Conservation (phyloP, 2,888 invertebrate genomes). For the Euzophera pinguis region DNA sequence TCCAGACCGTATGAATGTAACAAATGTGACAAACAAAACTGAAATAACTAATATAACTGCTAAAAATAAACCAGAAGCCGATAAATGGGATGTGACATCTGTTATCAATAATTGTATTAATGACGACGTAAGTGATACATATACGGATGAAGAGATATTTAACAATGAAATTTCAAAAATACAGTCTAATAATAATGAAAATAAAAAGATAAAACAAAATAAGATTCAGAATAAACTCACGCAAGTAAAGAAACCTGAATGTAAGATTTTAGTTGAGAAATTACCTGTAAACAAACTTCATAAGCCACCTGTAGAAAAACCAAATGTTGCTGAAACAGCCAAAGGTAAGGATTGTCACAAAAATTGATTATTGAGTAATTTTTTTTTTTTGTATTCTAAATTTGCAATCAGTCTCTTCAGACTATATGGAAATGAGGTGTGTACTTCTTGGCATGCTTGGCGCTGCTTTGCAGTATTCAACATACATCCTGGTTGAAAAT, state of each 20-base stretch:
- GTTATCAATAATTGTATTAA: slow-evolving; percentile 47
- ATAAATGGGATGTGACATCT: slow-evolving; percentile 56
- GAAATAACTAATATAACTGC: slow-evolving; percentile 25
- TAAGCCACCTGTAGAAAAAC: not conserved
- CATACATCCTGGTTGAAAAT: no score
- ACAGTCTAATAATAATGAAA: slow-evolving; percentile 9
- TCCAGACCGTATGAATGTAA: slow-evolving; percentile 51
- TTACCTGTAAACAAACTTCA: slow-evolving; percentile 6
- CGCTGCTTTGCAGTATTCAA: no score
- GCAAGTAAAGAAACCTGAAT: slow-evolving; percentile 12
- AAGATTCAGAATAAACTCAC: slow-evolving; percentile 14
- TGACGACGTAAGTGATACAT: slow-evolving; percentile 57
- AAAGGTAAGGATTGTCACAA: not conserved
- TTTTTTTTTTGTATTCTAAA: no score
- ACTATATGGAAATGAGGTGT: no score
- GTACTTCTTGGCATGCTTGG: no score
- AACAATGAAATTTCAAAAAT: slow-evolving; percentile 11
- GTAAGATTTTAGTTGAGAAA: slow-evolving; percentile 24
- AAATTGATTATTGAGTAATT: no score
- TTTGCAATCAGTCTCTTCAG: no score
- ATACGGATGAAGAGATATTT: slow-evolving; percentile 67
- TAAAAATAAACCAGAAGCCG: slow-evolving; percentile 30
- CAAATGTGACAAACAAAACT: slow-evolving; percentile 40
- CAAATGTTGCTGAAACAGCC: not conserved
- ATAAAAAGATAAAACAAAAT: slow-evolving; percentile 21